A percentile compares a stretch with the other conserved stretches of the same genome.
Evolutionary conservation across 2,888 invertebrate species (phyloP).

Genomic region (Diaprepes abbreviatus): DNA sequence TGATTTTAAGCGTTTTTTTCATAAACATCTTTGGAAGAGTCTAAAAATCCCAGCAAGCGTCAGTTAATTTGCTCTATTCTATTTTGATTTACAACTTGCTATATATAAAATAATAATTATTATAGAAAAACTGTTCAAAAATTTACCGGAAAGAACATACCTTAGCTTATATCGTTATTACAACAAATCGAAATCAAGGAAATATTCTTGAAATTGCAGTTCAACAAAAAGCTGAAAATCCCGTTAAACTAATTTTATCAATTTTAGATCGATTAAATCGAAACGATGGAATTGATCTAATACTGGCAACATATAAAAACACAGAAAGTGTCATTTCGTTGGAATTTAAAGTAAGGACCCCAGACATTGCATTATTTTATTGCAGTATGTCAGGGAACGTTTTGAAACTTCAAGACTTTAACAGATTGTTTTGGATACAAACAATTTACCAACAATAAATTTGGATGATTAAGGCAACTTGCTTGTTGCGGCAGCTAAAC

Average conservation of each 20-base stretch:
- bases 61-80: no score
- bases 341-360: background rate
- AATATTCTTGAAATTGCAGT: constrained; percentile 3
- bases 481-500: background rate
- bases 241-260: background rate
- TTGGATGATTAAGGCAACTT: background rate
- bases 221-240: background rate
- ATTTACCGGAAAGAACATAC: no score
- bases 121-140: no score
- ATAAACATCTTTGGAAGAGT: no score
- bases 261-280: background rate
- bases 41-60: no score
- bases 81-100: no score
- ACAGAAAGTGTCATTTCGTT: background rate
- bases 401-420: background rate
- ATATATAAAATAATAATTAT: no score
- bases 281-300: background rate
- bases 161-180: background rate
- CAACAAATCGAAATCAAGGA: background rate
- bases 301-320: background rate
- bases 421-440: background rate
- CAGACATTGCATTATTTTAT: background rate
- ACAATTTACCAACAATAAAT: background rate
- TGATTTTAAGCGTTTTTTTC: no score
- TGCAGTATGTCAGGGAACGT: background rate